Conservation (phyloP, 1,140 invertebrate genomes). For the Anadara kagoshimensis region DNA sequence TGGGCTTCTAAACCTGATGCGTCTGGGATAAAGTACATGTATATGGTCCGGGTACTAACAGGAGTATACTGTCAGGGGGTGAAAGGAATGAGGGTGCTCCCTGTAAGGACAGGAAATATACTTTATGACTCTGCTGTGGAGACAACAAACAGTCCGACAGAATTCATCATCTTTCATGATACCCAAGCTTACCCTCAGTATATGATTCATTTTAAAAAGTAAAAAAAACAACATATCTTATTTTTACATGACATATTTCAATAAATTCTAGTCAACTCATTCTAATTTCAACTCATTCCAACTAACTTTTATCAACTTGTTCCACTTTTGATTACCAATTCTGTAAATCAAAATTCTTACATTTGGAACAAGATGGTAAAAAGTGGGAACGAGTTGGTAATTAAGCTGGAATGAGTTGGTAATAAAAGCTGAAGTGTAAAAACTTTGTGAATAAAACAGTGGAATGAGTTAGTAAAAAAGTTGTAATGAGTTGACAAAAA, state of each 20-base stretch:
- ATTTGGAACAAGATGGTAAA: neutral
- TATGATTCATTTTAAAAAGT: constrained; percentile 44
- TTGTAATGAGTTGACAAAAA: no score
- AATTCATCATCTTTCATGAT: constrained; percentile 65
- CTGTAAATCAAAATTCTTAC: neutral
- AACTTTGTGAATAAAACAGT: no score
- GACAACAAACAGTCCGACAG: constrained; percentile 34
- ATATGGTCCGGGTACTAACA: constrained; percentile 39
- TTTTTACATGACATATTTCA: neutral
- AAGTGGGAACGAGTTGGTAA: no score
- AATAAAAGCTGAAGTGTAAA: no score
- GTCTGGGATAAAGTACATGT: constrained; percentile 28
- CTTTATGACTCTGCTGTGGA: constrained; percentile 58
- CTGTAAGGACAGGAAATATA: constrained; percentile 19
- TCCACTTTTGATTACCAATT: neutral
- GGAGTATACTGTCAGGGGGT: constrained; percentile 25
- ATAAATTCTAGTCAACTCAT: neutral
- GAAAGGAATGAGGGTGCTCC: constrained; percentile 39
- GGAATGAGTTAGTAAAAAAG: no score
- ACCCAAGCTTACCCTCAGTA: constrained; percentile 66
- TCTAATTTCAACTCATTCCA: no score
- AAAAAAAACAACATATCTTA: neutral
- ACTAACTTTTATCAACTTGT: neutral
- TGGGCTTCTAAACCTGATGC: constrained; percentile 33
- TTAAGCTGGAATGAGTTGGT: no score